These are phyloP conservation scores for Nomada lathburiana DNA, from an alignment of 2,888 invertebrate species.

Conservation along the genomic window DNA sequence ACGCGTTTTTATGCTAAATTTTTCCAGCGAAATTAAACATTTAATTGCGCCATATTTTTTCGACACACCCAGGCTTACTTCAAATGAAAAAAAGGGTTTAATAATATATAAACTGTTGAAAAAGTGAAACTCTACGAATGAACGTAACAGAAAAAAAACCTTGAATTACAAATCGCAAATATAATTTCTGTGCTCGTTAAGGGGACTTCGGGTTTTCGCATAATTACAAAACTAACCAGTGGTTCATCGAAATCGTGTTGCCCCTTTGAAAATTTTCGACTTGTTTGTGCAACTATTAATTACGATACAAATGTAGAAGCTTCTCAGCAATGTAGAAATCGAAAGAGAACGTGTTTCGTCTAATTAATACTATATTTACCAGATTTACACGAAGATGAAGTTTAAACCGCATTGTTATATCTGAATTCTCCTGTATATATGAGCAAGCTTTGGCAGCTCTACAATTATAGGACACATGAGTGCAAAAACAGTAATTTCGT, in stretches of 20 bases:
- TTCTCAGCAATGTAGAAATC: no score
- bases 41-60: constrained; percentile 3
- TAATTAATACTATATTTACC: neutral
- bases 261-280: neutral
- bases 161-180: neutral
- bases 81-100: neutral
- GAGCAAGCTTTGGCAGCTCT: neutral
- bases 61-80: neutral
- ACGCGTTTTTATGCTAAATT: constrained; percentile 7
- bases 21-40: constrained; percentile 9
- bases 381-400: no score
- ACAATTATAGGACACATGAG: constrained; percentile 16
- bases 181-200: neutral
- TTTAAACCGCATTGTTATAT: neutral
- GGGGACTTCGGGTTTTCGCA: no score
- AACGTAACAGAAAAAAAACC: neutral
- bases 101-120: neutral
- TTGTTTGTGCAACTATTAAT: constrained; percentile 7
- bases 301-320: neutral
- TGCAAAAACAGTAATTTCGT: constrained; percentile 25
- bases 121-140: neutral
- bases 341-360: neutral
- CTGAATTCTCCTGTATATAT: neutral
- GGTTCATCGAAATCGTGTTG: neutral
- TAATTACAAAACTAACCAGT: neutral